Base-by-base conservation (phyloP, 2,888 invertebrate species). In the Tupiocoris notatus region DNA sequence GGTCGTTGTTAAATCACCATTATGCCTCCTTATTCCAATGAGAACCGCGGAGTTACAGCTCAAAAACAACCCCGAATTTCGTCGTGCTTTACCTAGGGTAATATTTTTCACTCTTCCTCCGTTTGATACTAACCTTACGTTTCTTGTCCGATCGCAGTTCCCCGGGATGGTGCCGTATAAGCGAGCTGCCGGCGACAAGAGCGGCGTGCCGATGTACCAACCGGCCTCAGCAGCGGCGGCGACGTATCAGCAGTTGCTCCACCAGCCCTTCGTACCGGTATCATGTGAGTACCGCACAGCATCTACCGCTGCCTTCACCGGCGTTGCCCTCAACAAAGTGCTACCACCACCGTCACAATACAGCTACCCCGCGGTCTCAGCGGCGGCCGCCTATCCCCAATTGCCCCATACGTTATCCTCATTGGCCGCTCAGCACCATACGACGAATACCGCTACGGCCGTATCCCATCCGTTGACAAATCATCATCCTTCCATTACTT, bases 161-260 rank as follows among this genome's bases (percentile, higher is more conserved):
- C 94, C 95, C 84, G 95, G 95, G 85, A 94, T 95, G 92, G 90
- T 95, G 86, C 94, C 95, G 85, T 95, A 95, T 87, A 95, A 95
- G 87, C 92, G 97, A 87, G 93, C 96, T 85, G 94, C 96, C 83
- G 95, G 94, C 80, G 79, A 79, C 73, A 79, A 79, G 70, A 67
- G 77, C 59, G 79, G 78, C 54, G 78, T 78, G 95, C 95, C 85
- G 96, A 96, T 85, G 89, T 97, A 85, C 96, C 96, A 83, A 93
- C 97, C 83, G 96, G 96, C 88, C 95, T 95, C 87, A 94, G n/a
- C n/a, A n/a, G n/a, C n/a, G n/a, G n/a, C n/a, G n/a, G 92, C 92
- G 83, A 93, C 94, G 84, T 95, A 96, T 88, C 96, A 96, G 87
- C 90, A 96, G 87, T 92, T 96, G 91, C 88, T 88, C 84, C 39